phyloP scores from a whole-genome alignment of 2,888 invertebrate species.

The Agriopis aurantiaria region DNA sequence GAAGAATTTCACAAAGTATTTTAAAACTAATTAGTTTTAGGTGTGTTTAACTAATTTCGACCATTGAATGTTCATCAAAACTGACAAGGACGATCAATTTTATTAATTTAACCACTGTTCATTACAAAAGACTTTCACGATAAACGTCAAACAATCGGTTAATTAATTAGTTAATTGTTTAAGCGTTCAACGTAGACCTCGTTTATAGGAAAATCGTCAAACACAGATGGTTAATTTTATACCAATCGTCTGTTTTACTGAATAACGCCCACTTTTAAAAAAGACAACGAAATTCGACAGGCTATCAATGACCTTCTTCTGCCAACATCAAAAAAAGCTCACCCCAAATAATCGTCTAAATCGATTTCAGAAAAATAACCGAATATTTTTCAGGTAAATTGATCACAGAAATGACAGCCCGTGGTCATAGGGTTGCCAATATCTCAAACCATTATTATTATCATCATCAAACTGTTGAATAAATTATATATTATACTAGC shows the following conservation, averaged over 20 bases:
- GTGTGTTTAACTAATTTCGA: no score
- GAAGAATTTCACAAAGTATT: no score
- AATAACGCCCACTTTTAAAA: constrained; percentile 3
- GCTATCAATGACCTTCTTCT: constrained; percentile 28
- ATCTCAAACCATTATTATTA: neutral
- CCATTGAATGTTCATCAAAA: neutral
- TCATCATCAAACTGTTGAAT: no score
- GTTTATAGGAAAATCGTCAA: neutral
- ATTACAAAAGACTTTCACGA: neutral
- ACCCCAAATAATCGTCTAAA: constrained; percentile 14
- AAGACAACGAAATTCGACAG: constrained; percentile 28
- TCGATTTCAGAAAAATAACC: constrained; percentile 37
- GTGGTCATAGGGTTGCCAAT: constrained; percentile 23
- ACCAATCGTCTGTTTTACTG: neutral
- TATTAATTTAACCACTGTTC: neutral
- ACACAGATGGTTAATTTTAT: constrained; percentile 1
- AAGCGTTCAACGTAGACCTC: neutral
- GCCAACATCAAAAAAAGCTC: constrained; percentile 9
- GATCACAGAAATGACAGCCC: constrained; percentile 41
- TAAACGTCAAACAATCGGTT: neutral
- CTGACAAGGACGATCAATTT: neutral
- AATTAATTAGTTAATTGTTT: neutral
- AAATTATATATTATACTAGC: no score
- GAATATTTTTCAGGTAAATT: constrained; percentile 45
- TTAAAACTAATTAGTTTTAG: no score